Base-by-base conservation (phyloP, 2,888 invertebrate genomes). In the Phyto melanocephala region DNA sequence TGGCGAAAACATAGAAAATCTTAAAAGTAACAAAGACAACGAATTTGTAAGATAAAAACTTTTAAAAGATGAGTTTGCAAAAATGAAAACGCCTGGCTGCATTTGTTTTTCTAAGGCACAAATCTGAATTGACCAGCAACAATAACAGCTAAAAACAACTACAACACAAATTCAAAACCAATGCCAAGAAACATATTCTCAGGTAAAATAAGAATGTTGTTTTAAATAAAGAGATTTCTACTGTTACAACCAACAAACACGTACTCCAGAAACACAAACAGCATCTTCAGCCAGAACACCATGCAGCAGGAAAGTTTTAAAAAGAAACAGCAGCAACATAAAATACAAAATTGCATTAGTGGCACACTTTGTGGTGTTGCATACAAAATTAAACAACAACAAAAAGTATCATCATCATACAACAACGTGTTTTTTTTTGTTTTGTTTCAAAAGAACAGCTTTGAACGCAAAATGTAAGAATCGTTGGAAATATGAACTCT, bases 291-390 rank as follows among this genome's bases (percentile, higher is more conserved):
- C 22, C 17, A 47, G 42, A 70, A 40, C 60, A 60, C 70, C 54
- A 63, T 54, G 40, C 20, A 62, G 33, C n/a, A 62, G 47, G n/a
- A n/a, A 42, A 60, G 33, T n/a, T 45, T 17, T 4, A 33, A 45
- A 35, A 54, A 71, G 10, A 47, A 62, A 15, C 82, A 58, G 22
- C 65, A 52, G 47, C 71, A 71, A 47, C 52, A 42, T 63, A 40
- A 58, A 71, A 47, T 72, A 72, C 40, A 78, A 68, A 81, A 81
- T 74, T 81, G 75, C 80, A 80, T 80, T 81, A 81, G 81, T 81
- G 81, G 83, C 80, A 83, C 75, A 83, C 80, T 80, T 72, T 84
- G 54, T 78, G 71, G 77, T 76, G 70, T 28, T 79, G 79, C 79
- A 76, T 84, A 76, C 75, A 47, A 75, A 84, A 78, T 81, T 50